phyloP scores from a whole-genome alignment of 2,888 invertebrate species.

The Stenodema calcarata region DNA sequence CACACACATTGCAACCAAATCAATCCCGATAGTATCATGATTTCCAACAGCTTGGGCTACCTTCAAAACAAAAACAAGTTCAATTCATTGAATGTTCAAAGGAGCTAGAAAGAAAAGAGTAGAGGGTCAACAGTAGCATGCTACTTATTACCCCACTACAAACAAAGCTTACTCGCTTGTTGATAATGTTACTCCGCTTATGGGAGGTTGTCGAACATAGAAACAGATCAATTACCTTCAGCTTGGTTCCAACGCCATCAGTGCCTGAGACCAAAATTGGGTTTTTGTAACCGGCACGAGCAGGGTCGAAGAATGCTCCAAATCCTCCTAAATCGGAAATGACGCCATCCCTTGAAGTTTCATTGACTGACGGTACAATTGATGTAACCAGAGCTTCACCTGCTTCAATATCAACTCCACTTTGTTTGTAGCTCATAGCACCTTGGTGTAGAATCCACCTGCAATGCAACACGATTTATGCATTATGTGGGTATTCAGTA shows the following conservation, averaged over 20 bases:
- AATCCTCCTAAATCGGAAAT: conserved; percentile 88
- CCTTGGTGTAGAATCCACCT: conserved; percentile 68
- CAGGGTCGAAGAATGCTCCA: conserved; percentile 88
- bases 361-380: conserved; percentile 82
- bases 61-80: conserved; percentile 63
- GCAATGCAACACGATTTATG: too few relatives aligned
- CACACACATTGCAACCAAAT: conserved; percentile 97
- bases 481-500: too few relatives aligned
- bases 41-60: conserved; percentile 80
- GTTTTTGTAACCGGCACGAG: conserved; percentile 71
- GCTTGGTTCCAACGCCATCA: conserved; percentile 96
- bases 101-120: neutral
- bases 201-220: too few relatives aligned
- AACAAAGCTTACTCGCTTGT: too few relatives aligned
- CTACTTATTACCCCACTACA: too few relatives aligned
- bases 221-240: conserved; percentile 70
- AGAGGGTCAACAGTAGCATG: too few relatives aligned
- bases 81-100: neutral
- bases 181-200: too few relatives aligned
- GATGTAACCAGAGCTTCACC: conserved; percentile 83
- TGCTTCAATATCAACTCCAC: conserved; percentile 93
- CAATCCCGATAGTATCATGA: conserved; percentile 88
- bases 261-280: conserved; percentile 92
- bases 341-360: conserved; percentile 79
- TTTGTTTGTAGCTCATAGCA: conserved; percentile 81